Conservation (phyloP, 1,140 invertebrate genomes). For the Cydia strobilella region DNA sequence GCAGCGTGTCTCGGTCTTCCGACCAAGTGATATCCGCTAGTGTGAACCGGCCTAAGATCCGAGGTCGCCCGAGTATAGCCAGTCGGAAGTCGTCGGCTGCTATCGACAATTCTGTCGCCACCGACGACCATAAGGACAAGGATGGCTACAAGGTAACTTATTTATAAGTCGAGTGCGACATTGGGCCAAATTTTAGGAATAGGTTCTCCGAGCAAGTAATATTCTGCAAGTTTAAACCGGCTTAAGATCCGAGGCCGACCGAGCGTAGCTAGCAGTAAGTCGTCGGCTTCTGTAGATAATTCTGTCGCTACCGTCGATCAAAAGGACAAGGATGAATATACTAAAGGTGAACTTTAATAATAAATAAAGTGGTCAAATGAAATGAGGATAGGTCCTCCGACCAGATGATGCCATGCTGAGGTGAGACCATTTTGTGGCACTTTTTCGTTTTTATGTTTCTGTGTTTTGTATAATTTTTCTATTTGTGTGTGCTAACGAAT, state of each 20-base stretch:
- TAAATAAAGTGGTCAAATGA: too few species aligned
- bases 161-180: not conserved
- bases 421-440: too few species aligned
- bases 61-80: constrained; percentile 82
- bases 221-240: constrained; percentile 84
- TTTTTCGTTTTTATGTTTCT: too few species aligned
- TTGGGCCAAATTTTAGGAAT: not conserved
- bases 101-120: constrained; percentile 81
- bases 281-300: constrained; percentile 80
- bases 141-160: constrained; percentile 82
- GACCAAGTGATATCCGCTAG: constrained; percentile 82
- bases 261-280: constrained; percentile 82
- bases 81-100: constrained; percentile 82
- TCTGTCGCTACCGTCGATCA: constrained; percentile 81
- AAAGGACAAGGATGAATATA: constrained; percentile 84
- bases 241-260: constrained; percentile 85
- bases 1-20: constrained; percentile 68
- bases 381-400: too few species aligned
- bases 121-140: constrained; percentile 82
- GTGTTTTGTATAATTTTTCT: too few species aligned
- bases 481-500: too few species aligned
- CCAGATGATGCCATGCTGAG: too few species aligned
- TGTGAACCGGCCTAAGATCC: constrained; percentile 85
- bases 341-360: constrained; percentile 61
- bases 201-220: constrained; percentile 71